phyloP scores from a whole-genome alignment of 2,797 vertebrate species.

The Falco cherrug region DNA sequence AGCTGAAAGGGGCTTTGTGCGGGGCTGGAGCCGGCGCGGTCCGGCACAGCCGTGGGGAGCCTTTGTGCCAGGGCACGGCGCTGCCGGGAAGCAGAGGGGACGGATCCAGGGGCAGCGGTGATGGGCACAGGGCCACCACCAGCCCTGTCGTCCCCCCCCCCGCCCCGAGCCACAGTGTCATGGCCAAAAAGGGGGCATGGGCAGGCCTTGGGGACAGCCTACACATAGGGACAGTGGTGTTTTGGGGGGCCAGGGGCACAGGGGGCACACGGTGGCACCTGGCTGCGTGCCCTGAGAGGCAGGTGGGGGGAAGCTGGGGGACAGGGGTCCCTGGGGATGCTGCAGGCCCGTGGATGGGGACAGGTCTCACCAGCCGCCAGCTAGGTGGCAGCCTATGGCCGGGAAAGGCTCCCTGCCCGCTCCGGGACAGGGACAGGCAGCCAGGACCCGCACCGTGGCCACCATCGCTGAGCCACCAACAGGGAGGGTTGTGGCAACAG shows the following conservation, averaged over 20 bases:
- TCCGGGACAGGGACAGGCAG: fast-evolving
- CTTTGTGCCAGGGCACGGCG: not conserved
- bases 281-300: not conserved
- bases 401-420: not conserved
- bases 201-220: not conserved
- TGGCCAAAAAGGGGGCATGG: not conserved
- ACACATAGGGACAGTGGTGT: too few relatives aligned
- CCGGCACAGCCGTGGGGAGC: not conserved
- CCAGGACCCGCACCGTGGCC: not conserved
- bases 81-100: not conserved
- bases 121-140: not conserved
- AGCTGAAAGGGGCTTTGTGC: conserved; percentile 30
- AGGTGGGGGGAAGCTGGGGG: fast-evolving
- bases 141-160: not conserved
- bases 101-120: not conserved
- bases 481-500: too few relatives aligned
- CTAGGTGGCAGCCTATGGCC: not conserved
- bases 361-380: not conserved
- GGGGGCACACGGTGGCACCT: fast-evolving
- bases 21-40: not conserved
- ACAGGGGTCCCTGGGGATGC: not conserved
- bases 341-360: not conserved
- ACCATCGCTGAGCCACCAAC: not conserved
- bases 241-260: not conserved
- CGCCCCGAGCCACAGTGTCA: fast-evolving